These are phyloP conservation scores for Pherbina coryleti DNA, from an alignment of 2,888 invertebrate species.

Conservation along the genomic window DNA sequence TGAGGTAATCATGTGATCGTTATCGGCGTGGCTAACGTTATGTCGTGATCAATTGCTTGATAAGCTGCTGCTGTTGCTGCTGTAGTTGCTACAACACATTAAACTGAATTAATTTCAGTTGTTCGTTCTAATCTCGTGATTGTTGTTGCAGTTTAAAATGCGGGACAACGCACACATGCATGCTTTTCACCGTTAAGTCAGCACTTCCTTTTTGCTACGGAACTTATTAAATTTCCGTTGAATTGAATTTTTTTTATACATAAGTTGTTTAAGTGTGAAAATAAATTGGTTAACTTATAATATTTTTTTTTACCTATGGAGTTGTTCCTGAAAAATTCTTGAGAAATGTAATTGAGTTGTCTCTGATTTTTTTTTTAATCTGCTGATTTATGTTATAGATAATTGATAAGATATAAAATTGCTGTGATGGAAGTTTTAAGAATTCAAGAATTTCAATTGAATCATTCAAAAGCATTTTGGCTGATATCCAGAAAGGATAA, in stretches of 20 bases:
- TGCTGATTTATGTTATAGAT: slow-evolving; percentile 1
- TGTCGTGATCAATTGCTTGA: slow-evolving; percentile 20
- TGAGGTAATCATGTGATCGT: slow-evolving; percentile 34
- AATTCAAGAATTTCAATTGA: no score
- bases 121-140: neutral
- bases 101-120: slow-evolving; percentile 32
- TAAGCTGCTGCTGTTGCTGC: neutral
- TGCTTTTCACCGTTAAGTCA: slow-evolving; percentile 5
- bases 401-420: neutral
- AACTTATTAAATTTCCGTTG: neutral
- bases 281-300: neutral
- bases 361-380: neutral
- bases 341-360: slow-evolving; percentile 3
- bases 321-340: neutral
- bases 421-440: no score
- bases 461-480: no score
- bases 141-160: slow-evolving; percentile 22
- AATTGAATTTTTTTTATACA: neutral
- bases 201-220: neutral
- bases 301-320: neutral
- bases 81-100: slow-evolving; percentile 4
- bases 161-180: slow-evolving; percentile 11
- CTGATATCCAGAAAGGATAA: no score
- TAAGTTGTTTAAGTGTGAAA: slow-evolving; percentile 24
- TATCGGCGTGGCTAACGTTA: slow-evolving; percentile 33